Conservation (phyloP, 2,113 vertebrate genomes). For the Mobula hypostoma region DNA sequence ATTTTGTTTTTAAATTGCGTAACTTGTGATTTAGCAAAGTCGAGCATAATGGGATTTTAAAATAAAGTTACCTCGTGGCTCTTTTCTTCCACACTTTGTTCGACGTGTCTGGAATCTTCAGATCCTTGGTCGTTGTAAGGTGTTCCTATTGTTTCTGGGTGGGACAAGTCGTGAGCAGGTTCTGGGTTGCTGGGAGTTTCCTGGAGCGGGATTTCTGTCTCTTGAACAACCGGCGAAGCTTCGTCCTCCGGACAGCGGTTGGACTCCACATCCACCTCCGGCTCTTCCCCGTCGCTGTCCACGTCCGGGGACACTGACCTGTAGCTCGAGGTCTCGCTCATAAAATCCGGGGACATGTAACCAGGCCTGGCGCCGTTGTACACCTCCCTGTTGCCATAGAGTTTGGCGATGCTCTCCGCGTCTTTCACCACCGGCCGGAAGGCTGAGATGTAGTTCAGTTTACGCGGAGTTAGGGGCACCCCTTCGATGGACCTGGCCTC, state of each 20-base stretch:
- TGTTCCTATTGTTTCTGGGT: constrained; percentile 39
- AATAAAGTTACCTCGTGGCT: background rate
- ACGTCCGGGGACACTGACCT: constrained; percentile 76
- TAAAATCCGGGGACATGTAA: constrained; percentile 81
- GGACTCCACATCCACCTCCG: constrained; percentile 88
- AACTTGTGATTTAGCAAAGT: background rate
- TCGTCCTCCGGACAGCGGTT: constrained; percentile 75
- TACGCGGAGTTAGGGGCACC: constrained; percentile 61
- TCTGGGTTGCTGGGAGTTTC: constrained; percentile 28
- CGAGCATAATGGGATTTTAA: background rate
- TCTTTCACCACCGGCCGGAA: constrained; percentile 90
- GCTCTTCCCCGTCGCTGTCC: constrained; percentile 74
- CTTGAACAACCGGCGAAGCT: constrained; percentile 43
- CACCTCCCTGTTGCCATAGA: constrained; percentile 77
- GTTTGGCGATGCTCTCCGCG: constrained; percentile 84
- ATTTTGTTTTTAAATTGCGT: background rate
- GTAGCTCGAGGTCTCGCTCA: constrained; percentile 87
- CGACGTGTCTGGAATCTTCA: background rate
- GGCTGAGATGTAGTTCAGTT: constrained; percentile 82
- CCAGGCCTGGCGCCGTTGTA: constrained; percentile 56
- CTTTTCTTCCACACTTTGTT: background rate
- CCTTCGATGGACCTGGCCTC: constrained; percentile 66
- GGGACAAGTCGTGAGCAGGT: constrained; percentile 29
- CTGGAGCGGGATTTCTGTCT: constrained; percentile 38
- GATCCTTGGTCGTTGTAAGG: background rate